Base-by-base conservation (phyloP, 2,888 invertebrate species). In the Glaucopsyche alexis region DNA sequence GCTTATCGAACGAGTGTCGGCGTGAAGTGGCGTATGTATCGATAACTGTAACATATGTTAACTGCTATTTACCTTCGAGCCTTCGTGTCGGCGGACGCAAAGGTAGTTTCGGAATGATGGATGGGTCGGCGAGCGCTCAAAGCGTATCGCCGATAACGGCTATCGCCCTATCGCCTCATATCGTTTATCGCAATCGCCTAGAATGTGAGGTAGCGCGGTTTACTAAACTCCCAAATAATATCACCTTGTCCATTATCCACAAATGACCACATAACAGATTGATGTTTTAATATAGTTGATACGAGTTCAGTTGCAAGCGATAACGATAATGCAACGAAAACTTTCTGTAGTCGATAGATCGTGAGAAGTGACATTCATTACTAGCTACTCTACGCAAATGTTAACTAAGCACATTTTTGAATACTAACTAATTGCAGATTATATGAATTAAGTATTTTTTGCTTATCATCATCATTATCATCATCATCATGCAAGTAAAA, bases 121-220 rank as follows among this genome's bases (percentile, higher is more conserved):
- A 93, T 92, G 88, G 85, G 89, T 85, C 91, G 92, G 91, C 89
- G 85, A 81, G 81, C 83, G 81, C 86, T 89, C 92, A 92, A 92
- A 92, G 92, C 89, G 84, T 87, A 85, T 85, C 85, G 83, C 74
- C 81, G 91, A 90, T 90, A 90, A 84, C 83, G 76, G 80, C 79
- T 89, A 90, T 87, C 89, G 74, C 77, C 79, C 79, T 87, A 89
- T 87, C 88, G 85, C 79, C 81, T 80, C 79, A 77, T 86, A 87
- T 85, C 85, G 82, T 69, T 74, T 78, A 81, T 80, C 76, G 77
- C 79, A 77, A 78, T 80, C 79, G 76, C 69, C 73, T 77, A 79
- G 78, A 78, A 80, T 79, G 79, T 79, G 74, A 77, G 79, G 82
- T 83, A 82, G 82, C 81, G 76, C 76, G 40, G 71, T 76, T 75